Conservation (phyloP, 1,140 invertebrate species). For the Drosophila kanapiae region DNA sequence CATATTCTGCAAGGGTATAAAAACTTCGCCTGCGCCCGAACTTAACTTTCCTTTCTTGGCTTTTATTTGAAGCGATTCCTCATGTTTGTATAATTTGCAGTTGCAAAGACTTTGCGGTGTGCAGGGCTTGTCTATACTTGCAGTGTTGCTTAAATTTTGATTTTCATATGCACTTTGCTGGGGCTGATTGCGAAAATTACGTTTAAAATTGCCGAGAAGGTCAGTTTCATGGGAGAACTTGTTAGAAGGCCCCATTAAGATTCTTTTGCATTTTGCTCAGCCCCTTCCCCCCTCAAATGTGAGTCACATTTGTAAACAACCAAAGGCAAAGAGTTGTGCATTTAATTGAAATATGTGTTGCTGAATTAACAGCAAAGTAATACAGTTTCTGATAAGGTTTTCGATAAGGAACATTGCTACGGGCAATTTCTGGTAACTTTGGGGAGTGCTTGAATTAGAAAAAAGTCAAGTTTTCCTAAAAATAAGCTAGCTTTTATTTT, state of each 20-base stretch:
- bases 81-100: background rate
- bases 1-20: too few species aligned
- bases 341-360: conserved; percentile 18
- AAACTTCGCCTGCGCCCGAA: too few species aligned
- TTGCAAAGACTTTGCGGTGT: background rate
- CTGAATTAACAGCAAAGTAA: conserved; percentile 2
- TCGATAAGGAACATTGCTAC: background rate
- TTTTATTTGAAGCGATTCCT: background rate
- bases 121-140: background rate
- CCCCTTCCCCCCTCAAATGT: background rate
- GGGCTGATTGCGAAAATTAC: conserved; percentile 13
- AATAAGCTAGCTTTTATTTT: background rate
- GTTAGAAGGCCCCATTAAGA: conserved; percentile 14
- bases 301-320: conserved; percentile 1
- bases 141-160: conserved; percentile 1
- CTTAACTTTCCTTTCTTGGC: too few species aligned
- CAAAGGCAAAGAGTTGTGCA: conserved; percentile 5
- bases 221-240: conserved; percentile 26
- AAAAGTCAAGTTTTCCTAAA: background rate
- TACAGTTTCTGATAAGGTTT: conserved; percentile 15
- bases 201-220: conserved; percentile 19
- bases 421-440: background rate
- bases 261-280: conserved; percentile 13
- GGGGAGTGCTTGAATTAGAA: background rate
- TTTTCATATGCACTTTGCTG: conserved; percentile 1